These are phyloP conservation scores for Cerastoderma edule DNA, from an alignment of 2,888 invertebrate genomes.

Conservation along the genomic window DNA sequence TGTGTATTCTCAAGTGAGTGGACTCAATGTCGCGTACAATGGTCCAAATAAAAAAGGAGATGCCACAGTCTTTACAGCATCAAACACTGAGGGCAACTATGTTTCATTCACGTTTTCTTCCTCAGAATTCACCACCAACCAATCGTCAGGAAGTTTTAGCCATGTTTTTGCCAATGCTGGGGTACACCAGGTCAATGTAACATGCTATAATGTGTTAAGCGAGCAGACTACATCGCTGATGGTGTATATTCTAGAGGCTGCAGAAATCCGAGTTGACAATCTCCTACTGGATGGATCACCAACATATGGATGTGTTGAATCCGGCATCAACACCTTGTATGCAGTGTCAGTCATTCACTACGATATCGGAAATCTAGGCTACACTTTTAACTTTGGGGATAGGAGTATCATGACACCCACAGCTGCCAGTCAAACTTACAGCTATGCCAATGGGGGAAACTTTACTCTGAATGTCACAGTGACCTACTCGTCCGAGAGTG, in stretches of 20 bases:
- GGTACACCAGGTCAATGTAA: conserved; percentile 52
- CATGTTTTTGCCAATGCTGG: conserved; percentile 37
- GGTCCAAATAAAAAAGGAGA: conserved; percentile 38
- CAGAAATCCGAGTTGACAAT: conserved; percentile 24
- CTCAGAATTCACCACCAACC: conserved; percentile 42
- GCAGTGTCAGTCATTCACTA: conserved; percentile 54
- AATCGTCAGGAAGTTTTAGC: conserved; percentile 24
- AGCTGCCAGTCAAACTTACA: conserved; percentile 12
- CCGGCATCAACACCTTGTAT: conserved; percentile 21
- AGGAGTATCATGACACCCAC: background rate
- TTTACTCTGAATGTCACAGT: conserved; percentile 57
- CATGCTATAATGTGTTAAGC: conserved; percentile 53
- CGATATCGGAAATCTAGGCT: conserved; percentile 27
- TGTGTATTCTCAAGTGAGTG: conserved; percentile 50
- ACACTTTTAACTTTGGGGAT: conserved; percentile 62
- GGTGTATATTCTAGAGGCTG: conserved; percentile 42
- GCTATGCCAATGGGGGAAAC: conserved; percentile 52
- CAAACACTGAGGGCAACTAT: conserved; percentile 46
- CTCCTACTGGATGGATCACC: conserved; percentile 45
- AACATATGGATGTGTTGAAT: conserved; percentile 38
- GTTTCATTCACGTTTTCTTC: conserved; percentile 49
- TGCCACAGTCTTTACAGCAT: conserved; percentile 40
- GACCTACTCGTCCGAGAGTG: conserved; percentile 43
- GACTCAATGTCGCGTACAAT: conserved; percentile 43
- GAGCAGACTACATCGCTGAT: conserved; percentile 18